A percentile compares a stretch with the other conserved stretches of the same genome.
phyloP scores from a whole-genome alignment of 2,888 invertebrate genomes.

The Nymphalis polychloros region DNA sequence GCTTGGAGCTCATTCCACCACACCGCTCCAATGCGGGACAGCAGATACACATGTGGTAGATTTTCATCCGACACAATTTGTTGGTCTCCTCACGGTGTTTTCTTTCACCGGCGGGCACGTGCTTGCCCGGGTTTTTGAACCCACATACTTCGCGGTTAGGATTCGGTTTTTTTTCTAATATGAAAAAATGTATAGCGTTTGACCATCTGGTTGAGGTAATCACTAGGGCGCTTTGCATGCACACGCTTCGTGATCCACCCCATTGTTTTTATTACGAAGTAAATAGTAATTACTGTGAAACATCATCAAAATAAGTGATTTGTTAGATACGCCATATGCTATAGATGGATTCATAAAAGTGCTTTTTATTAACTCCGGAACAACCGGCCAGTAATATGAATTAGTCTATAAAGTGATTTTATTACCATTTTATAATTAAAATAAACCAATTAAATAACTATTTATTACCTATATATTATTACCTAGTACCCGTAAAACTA shows the following conservation, averaged over 20 bases:
- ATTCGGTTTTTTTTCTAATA: not conserved
- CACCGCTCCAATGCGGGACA: too few relatives aligned
- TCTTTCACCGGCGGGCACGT: too few relatives aligned
- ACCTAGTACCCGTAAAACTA: too few relatives aligned
- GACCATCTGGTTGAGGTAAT: slow-evolving; percentile 28
- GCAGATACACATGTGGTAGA: too few relatives aligned
- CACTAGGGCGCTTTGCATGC: slow-evolving; percentile 32
- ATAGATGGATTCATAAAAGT: slow-evolving; percentile 11
- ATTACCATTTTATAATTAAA: not conserved
- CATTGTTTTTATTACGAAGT: slow-evolving; percentile 66
- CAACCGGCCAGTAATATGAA: not conserved
- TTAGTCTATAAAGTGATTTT: not conserved
- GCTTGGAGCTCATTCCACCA: too few relatives aligned
- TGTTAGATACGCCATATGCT: slow-evolving; percentile 46
- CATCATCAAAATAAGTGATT: slow-evolving; percentile 67
- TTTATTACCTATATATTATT: not conserved
- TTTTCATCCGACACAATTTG: too few relatives aligned
- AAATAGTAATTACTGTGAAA: slow-evolving; percentile 60
- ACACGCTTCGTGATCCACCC: slow-evolving; percentile 49
- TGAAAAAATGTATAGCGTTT: not conserved
- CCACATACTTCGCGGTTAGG: not conserved
- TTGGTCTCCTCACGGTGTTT: too few relatives aligned
- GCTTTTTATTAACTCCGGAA: slow-evolving; percentile 6
- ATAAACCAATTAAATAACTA: not conserved
- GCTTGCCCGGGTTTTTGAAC: too few relatives aligned